phyloP scores from a whole-genome alignment of 1,140 invertebrate species.

The Chionoecetes opilio region DNA sequence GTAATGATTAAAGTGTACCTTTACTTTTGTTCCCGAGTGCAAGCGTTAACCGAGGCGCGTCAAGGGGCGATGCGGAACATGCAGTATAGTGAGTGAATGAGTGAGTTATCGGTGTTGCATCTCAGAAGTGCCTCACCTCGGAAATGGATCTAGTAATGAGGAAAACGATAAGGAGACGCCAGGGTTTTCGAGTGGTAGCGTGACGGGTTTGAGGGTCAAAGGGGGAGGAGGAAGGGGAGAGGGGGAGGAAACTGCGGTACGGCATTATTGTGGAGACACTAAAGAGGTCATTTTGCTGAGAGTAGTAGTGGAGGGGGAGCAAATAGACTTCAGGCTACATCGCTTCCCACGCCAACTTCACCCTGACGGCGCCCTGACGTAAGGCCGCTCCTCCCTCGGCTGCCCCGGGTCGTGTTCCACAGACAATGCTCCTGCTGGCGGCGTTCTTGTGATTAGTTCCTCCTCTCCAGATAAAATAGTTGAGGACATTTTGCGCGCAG shows the following conservation, averaged over 20 bases:
- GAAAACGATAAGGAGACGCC: too few relatives aligned
- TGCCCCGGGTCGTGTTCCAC: conserved; percentile 1
- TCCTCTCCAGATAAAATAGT: conserved; percentile 40
- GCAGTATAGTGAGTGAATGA: too few relatives aligned
- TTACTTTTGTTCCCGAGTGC: too few relatives aligned
- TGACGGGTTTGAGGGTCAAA: not conserved
- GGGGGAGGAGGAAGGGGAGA: not conserved
- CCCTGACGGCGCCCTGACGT: not conserved
- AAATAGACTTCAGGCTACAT: not conserved
- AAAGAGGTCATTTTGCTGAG: conserved; percentile 34
- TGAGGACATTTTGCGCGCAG: conserved; percentile 47
- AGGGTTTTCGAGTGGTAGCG: too few relatives aligned
- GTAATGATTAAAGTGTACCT: too few relatives aligned
- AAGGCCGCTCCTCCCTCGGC: not conserved
- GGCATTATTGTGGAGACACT: not conserved
- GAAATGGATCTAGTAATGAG: too few relatives aligned
- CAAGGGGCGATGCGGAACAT: too few relatives aligned
- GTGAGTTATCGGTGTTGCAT: too few relatives aligned
- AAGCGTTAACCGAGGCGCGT: too few relatives aligned
- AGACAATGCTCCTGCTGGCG: conserved; percentile 33
- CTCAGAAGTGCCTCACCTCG: too few relatives aligned
- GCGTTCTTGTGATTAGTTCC: conserved; percentile 51
- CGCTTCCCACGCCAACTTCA: not conserved
- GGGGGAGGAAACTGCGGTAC: not conserved
- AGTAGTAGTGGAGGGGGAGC: not conserved